Evolutionary conservation across 2,797 vertebrate species (phyloP).

Genomic region (Gorsachius magnificus): DNA sequence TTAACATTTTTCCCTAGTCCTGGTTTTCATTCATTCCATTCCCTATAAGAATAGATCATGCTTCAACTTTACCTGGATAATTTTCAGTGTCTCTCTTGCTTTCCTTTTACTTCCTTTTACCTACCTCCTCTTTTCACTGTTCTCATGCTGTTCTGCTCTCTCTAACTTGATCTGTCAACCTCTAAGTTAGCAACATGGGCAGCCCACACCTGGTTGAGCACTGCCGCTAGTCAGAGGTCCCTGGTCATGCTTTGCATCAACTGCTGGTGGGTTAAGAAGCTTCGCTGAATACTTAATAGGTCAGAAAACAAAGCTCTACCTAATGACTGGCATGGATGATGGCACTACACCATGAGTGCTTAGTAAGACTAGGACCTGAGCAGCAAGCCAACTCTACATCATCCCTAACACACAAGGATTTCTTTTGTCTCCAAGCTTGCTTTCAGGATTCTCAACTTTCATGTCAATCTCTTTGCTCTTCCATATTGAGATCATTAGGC

Average conservation of each 20-base stretch:
- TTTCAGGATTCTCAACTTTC: not conserved
- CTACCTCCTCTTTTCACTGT: not conserved
- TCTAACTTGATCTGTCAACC: not conserved
- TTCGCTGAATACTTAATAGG: not conserved
- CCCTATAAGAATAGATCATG: not conserved
- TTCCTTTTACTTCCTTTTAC: not conserved
- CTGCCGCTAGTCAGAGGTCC: not conserved
- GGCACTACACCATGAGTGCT: accelerated
- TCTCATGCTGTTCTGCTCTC: not conserved
- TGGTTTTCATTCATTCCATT: not conserved
- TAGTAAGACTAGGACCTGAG: not conserved
- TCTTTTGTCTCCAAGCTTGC: not conserved
- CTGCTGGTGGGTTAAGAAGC: not conserved
- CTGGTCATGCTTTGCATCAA: not conserved
- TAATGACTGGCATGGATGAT: not conserved
- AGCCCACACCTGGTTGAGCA: not conserved
- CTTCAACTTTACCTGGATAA: not conserved
- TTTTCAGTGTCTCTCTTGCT: not conserved
- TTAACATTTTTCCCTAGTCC: not conserved
- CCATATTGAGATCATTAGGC: not conserved
- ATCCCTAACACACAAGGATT: accelerated
- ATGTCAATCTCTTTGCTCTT: not conserved
- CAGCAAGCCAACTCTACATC: not conserved
- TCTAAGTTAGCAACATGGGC: not conserved
- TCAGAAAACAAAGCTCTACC: not conserved